Base-by-base conservation (phyloP, 37 sponge, comb jelly and placozoan species). In the Spongilla lacustris region DNA sequence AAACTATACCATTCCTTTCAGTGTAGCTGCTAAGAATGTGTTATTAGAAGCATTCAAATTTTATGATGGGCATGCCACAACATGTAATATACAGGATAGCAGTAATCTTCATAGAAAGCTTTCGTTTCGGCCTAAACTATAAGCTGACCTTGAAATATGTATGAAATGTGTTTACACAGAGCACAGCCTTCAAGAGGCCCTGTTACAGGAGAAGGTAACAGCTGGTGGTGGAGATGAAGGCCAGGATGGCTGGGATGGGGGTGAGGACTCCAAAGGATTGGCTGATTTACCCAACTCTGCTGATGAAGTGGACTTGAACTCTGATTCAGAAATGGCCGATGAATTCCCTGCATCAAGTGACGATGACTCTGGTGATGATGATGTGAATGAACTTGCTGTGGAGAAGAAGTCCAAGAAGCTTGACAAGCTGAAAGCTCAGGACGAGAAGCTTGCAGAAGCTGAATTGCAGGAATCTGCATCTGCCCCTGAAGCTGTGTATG, bases 341-440 rank as follows among this genome's bases (percentile, higher is more conserved):
- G 58, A 58, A 17, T 58, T 58, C 19, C 58, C 58, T 19, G 14
- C 19, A 10, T 58, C 58, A 58, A 58, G 21, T 58, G 58, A 58
- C 21, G 58, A 58, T 10, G 58, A 58, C 11, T 58, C 58, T 14
- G 19, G 11, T 58, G 14, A 1, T 58, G 58, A 58, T 14, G 21
- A 17, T 14, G n/a, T n/a, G n/a, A 41, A 37, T 37, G 66, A 33
- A 32, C 49, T 73, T 28, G 68, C 67, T 5, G 73, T 91, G 33
- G 92, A 91, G 83, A 83, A 78, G 50, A 82, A 91, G 70, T 87
- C 92, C 50, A 50, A 30, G 29, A 87, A 83, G 68, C 84, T 91
- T 11, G 92, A 91, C 49, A 71, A 50, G 5, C 71, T 66, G 76
- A 87, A 77, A 66, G 58, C 49, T 24, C n/a, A 4, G 4, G 73